These are phyloP conservation scores for Caenorhabditis elegans DNA, from an alignment of 1,140 invertebrate species.

Conservation along the genomic window WBcel235 BX284606.5:7094001-7094500, in stretches of 20 bases:
- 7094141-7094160: too few species aligned
- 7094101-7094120: constrained; percentile 46
- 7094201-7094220: constrained; percentile 20
- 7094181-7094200: not conserved
- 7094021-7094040: constrained; percentile 37
- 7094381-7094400: too few species aligned
- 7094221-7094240: not conserved
- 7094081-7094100: constrained; percentile 33
- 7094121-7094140: too few species aligned
- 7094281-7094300: constrained; percentile 14
- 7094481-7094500: constrained; percentile 43
- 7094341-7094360: too few species aligned
- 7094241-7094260: constrained; percentile 10
- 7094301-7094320: not conserved
- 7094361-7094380: too few species aligned
- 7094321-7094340: too few species aligned
- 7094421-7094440: constrained; percentile 43
- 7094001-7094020: constrained; percentile 32
- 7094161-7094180: not conserved
- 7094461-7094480: constrained; percentile 40
- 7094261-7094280: not conserved
- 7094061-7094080: constrained; percentile 42
- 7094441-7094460: constrained; percentile 25
- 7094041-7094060: constrained; percentile 47
- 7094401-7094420: constrained; percentile 27